Conservation (phyloP, 2,797 vertebrate genomes). For the Tokudaia muenninki region DNA sequence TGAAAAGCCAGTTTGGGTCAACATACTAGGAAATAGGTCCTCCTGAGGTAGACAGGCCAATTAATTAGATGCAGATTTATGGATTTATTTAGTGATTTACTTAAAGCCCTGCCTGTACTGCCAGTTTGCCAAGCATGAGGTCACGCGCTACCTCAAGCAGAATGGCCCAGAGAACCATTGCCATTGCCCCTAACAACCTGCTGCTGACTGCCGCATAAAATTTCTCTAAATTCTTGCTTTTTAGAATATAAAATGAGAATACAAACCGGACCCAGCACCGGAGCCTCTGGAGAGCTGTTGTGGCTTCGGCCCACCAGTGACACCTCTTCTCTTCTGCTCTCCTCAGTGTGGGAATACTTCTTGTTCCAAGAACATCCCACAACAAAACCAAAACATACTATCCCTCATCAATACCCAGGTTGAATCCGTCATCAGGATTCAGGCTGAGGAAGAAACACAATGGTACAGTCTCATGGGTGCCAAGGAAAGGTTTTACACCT, state of each 20-base stretch:
- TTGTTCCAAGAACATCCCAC: background rate
- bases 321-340: background rate
- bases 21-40: background rate
- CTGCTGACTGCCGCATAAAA: background rate
- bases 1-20: background rate
- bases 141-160: background rate
- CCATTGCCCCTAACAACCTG: background rate
- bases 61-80: background rate
- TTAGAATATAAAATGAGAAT: background rate
- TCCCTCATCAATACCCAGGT: background rate
- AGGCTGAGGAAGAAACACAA: background rate
- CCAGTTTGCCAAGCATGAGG: background rate
- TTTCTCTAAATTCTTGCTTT: background rate
- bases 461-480: background rate
- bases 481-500: background rate
- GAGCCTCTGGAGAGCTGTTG: background rate
- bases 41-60: background rate
- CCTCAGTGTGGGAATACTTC: background rate
- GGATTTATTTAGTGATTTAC: background rate
- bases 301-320: background rate
- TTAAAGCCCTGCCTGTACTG: background rate
- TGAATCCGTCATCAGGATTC: background rate
- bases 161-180: background rate
- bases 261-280: background rate
- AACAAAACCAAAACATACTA: background rate